Evolutionary conservation across 2,113 vertebrate species (phyloP).

Genomic region (Morone saxatilis): DNA sequence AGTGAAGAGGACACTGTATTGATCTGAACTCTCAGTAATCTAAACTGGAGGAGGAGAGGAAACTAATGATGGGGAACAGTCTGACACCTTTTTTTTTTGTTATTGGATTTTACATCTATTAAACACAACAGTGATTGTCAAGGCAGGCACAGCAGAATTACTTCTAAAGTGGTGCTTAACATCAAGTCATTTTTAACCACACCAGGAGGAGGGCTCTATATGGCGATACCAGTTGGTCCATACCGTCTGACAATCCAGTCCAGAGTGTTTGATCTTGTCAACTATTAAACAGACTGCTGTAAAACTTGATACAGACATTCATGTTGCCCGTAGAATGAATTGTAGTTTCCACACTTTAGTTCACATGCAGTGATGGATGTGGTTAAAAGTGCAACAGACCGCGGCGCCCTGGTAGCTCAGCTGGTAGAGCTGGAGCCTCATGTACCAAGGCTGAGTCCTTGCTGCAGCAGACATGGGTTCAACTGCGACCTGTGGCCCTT

Average conservation of each 20-base stretch:
- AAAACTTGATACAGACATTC: neutral
- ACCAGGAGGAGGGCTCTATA: neutral
- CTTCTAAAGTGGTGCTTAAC: conserved; percentile 19
- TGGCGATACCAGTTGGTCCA: neutral
- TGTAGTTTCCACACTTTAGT: no score
- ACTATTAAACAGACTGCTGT: no score
- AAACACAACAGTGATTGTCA: conserved; percentile 27
- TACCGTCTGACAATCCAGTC: neutral
- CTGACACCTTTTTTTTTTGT: conserved; percentile 22
- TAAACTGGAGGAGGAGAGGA: conserved; percentile 47
- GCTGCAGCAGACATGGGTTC: no score
- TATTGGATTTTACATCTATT: conserved; percentile 54
- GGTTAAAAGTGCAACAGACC: no score
- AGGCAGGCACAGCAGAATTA: conserved; percentile 25
- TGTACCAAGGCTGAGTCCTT: no score
- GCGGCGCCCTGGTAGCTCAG: no score
- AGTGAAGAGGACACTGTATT: conserved; percentile 35
- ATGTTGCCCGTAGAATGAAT: neutral
- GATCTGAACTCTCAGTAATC: conserved; percentile 51
- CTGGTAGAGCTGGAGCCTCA: no score
- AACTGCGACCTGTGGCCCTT: no score
- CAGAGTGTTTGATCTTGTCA: neutral
- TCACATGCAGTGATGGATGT: neutral
- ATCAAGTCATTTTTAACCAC: conserved; percentile 3
- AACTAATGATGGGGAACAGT: conserved; percentile 61